Conservation (phyloP, 1,140 invertebrate genomes). For the Drosophila repleta region DNA sequence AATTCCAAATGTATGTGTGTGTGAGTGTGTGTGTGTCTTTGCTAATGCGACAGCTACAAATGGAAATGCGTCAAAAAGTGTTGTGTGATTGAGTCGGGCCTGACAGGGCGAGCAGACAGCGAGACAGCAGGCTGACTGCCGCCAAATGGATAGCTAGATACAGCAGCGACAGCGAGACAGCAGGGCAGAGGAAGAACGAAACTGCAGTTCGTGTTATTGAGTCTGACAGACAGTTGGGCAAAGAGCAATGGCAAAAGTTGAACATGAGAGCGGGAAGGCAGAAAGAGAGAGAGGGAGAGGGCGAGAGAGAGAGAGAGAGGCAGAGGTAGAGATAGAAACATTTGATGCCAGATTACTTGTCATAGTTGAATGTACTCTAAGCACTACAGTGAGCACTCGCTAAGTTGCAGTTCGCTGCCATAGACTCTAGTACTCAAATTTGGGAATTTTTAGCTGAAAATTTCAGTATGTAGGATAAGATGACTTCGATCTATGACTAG, state of each 20-base stretch:
- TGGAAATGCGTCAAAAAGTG: conserved; percentile 64
- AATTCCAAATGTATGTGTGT: conserved; percentile 1
- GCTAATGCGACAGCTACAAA: conserved; percentile 36
- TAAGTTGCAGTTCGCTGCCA: no score
- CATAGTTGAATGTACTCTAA: conserved; percentile 2
- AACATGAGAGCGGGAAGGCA: conserved; percentile 13
- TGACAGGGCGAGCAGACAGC: conserved; percentile 20
- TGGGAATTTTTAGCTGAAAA: not conserved
- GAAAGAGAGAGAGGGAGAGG: not conserved
- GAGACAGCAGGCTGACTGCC: conserved; percentile 6
- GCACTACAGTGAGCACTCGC: not conserved
- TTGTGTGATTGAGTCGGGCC: conserved; percentile 42
- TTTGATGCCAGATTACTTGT: conserved; percentile 11
- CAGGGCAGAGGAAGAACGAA: conserved; percentile 31
- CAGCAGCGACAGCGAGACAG: conserved; percentile 6
- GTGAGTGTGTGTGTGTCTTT: not conserved
- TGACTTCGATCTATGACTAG: no score
- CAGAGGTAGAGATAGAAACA: not conserved
- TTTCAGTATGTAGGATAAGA: no score
- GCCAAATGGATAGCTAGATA: conserved; percentile 35
- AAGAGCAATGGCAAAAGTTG: conserved; percentile 33
- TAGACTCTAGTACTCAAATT: no score
- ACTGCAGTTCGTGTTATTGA: conserved; percentile 61
- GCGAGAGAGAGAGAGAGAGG: not conserved
- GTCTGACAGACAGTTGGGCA: conserved; percentile 51